Conservation (phyloP, 2,888 invertebrate species). For the Drosophila buzzatii region DNA sequence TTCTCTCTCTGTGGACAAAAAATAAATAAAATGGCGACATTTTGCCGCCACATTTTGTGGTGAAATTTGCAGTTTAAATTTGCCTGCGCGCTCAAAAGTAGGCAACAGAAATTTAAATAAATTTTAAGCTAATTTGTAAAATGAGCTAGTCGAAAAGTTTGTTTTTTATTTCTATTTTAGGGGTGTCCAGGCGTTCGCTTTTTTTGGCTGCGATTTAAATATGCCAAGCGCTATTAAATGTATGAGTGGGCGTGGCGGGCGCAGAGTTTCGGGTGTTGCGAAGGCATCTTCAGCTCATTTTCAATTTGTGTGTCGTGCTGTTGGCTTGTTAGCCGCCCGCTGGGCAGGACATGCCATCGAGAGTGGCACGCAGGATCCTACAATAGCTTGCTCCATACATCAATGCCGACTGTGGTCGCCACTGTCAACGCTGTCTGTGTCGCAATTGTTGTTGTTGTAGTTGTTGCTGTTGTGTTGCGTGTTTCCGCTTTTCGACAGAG, state of each 20-base stretch:
- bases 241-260: constrained; percentile 18
- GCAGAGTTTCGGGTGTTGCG: neutral
- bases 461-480: constrained; percentile 53
- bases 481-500: constrained; percentile 77
- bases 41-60: constrained; percentile 59
- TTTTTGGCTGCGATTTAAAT: constrained; percentile 67
- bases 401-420: constrained; percentile 53
- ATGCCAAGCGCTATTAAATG: constrained; percentile 70
- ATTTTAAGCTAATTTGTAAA: constrained; percentile 74
- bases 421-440: constrained; percentile 59
- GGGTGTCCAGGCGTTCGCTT: constrained; percentile 17
- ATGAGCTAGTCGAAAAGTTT: constrained; percentile 65
- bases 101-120: constrained; percentile 74
- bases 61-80: constrained; percentile 28
- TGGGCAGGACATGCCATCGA: constrained; percentile 47
- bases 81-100: constrained; percentile 30
- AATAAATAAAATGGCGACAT: constrained; percentile 36
- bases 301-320: constrained; percentile 68
- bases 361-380: constrained; percentile 26
- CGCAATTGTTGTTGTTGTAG: constrained; percentile 22
- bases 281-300: constrained; percentile 47
- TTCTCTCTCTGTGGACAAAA: constrained; percentile 21
- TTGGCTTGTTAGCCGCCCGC: constrained; percentile 75
- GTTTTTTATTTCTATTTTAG: constrained; percentile 14
- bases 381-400: constrained; percentile 32